Conservation (phyloP, 2,113 vertebrate species). For the Notiomystis cincta region DNA sequence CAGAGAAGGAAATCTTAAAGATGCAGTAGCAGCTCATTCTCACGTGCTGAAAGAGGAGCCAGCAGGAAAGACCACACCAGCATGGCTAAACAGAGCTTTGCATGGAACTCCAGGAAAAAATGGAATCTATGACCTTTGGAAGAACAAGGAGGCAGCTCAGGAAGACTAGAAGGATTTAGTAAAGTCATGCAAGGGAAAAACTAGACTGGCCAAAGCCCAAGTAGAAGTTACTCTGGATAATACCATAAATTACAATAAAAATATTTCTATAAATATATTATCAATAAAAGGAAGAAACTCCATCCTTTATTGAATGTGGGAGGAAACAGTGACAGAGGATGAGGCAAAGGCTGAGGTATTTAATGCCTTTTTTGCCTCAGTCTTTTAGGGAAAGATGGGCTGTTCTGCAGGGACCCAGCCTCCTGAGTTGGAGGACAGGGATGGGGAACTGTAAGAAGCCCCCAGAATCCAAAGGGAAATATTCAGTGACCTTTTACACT, state of each 20-base stretch:
- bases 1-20: neutral
- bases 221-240: neutral
- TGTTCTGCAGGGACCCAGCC: too few relatives aligned
- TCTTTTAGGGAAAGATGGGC: rapidly evolving
- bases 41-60: neutral
- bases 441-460: neutral
- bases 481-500: neutral
- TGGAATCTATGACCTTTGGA: neutral
- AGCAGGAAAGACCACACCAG: neutral
- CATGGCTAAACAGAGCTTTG: neutral
- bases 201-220: neutral
- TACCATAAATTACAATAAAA: neutral
- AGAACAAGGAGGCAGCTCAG: neutral
- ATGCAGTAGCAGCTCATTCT: neutral
- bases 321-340: neutral
- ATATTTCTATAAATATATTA: neutral
- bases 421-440: neutral
- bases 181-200: neutral
- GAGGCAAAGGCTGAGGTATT: neutral
- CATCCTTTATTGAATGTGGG: neutral
- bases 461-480: neutral
- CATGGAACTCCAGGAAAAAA: neutral
- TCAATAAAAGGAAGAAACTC: neutral
- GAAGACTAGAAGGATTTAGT: neutral
- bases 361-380: neutral